Evolutionary conservation across 2,113 vertebrate genomes (phyloP).

Genomic region (Cryptotis parvus): DNA sequence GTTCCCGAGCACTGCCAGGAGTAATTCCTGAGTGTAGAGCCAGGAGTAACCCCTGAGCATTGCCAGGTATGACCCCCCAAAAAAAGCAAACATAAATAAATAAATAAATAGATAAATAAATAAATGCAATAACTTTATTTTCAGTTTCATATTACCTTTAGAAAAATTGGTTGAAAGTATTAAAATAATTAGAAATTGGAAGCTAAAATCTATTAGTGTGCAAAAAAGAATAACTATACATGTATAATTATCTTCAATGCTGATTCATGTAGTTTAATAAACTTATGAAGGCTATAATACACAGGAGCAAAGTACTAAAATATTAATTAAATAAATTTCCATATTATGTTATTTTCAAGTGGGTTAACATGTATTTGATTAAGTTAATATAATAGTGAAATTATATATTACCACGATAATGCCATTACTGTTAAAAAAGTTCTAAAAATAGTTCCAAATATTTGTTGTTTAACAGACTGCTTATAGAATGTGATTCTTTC

Average conservation of each 20-base stretch:
- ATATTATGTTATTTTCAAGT: neutral
- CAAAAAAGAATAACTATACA: neutral
- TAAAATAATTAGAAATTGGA: neutral
- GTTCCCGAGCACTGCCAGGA: too few relatives aligned
- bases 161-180: neutral
- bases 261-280: neutral
- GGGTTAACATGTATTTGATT: neutral
- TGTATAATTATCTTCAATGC: neutral
- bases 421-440: neutral
- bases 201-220: neutral
- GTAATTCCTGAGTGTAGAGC: too few relatives aligned
- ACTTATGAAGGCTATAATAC: neutral
- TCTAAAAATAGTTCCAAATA: neutral
- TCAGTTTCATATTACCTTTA: neutral
- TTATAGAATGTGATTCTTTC: neutral
- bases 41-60: too few relatives aligned
- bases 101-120: too few relatives aligned
- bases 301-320: neutral
- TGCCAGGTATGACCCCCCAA: too few relatives aligned
- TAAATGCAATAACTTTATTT: neutral
- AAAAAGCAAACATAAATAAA: too few relatives aligned
- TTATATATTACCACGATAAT: neutral
- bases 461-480: neutral
- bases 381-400: slow-evolving; percentile 2
- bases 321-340: neutral